A percentile compares a stretch with the other conserved stretches of the same genome.
Evolutionary conservation across 2,888 invertebrate species (phyloP).

Genomic region (Corythucha ciliata): DNA sequence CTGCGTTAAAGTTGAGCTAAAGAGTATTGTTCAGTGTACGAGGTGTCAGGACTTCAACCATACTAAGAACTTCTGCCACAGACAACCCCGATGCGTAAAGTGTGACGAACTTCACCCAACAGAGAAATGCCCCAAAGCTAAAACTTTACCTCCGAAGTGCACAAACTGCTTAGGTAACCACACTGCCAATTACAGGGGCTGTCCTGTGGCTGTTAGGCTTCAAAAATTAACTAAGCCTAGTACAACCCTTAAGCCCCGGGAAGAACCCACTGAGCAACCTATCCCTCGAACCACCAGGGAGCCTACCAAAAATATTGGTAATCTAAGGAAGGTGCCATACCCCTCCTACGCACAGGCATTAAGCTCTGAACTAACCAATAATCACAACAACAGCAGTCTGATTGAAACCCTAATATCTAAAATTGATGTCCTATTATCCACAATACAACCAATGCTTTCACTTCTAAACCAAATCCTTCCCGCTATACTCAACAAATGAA

Average conservation of each 20-base stretch:
- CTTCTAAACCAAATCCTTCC: slow-evolving; percentile 1
- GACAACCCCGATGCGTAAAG: slow-evolving; percentile 1
- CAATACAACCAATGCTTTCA: not conserved
- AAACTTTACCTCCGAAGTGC: not conserved
- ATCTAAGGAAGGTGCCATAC: too few relatives aligned
- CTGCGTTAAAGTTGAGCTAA: not conserved
- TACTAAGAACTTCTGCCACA: slow-evolving; percentile 10
- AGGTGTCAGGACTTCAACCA: slow-evolving; percentile 12
- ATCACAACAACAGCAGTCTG: not conserved
- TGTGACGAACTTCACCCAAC: slow-evolving; percentile 10
- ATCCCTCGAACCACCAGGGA: too few relatives aligned
- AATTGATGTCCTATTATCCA: slow-evolving; percentile 5
- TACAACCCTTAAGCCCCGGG: too few relatives aligned
- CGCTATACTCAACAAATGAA: slow-evolving; percentile 3
- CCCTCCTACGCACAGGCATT: too few relatives aligned
- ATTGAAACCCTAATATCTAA: not conserved
- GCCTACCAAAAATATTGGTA: too few relatives aligned
- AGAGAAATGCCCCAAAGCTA: not conserved
- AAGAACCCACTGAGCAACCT: too few relatives aligned
- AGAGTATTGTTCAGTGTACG: not conserved
- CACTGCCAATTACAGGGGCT: not conserved
- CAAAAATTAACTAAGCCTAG: slow-evolving; percentile 6
- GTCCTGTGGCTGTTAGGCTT: slow-evolving; percentile 7
- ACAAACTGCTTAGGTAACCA: slow-evolving; percentile 3
- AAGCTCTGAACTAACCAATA: too few relatives aligned